These are phyloP conservation scores for Drosophila tani DNA, from an alignment of 1,140 invertebrate species.

Conservation along the genomic window DNA sequence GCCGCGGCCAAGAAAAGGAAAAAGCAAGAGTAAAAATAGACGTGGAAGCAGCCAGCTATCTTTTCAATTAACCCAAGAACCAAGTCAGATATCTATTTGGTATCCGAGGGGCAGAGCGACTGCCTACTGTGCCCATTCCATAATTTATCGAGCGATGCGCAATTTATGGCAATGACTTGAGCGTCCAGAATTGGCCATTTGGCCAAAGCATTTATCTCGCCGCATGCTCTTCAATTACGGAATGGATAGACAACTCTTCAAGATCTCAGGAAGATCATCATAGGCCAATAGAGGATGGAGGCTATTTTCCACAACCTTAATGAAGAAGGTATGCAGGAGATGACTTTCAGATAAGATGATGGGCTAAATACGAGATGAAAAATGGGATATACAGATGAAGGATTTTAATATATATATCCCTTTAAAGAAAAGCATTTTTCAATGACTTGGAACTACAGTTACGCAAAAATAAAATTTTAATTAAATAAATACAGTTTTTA, in stretches of 20 bases:
- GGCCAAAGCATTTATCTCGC: conserved; percentile 53
- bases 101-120: conserved; percentile 31
- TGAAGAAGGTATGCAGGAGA: conserved; percentile 23
- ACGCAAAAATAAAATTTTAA: neutral
- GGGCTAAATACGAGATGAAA: neutral
- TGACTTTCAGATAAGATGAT: conserved; percentile 23
- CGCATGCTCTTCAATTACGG: conserved; percentile 39
- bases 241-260: conserved; percentile 4
- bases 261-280: conserved; percentile 33
- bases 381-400: neutral
- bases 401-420: neutral
- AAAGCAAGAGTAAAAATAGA: conserved; percentile 49
- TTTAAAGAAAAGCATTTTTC: neutral
- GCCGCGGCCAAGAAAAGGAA: conserved; percentile 13
- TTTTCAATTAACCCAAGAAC: conserved; percentile 49
- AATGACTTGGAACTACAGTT: neutral
- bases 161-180: conserved; percentile 77
- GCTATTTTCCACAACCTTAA: neutral
- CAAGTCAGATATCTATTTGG: conserved; percentile 30
- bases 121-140: conserved; percentile 56
- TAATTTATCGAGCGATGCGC: conserved; percentile 50
- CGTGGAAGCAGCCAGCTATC: neutral
- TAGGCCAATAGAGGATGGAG: conserved; percentile 1
- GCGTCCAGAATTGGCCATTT: conserved; percentile 52
- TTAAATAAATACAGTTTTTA: neutral